Base-by-base conservation (phyloP, 2,113 vertebrate genomes). In the Anolis sagrei region DNA sequence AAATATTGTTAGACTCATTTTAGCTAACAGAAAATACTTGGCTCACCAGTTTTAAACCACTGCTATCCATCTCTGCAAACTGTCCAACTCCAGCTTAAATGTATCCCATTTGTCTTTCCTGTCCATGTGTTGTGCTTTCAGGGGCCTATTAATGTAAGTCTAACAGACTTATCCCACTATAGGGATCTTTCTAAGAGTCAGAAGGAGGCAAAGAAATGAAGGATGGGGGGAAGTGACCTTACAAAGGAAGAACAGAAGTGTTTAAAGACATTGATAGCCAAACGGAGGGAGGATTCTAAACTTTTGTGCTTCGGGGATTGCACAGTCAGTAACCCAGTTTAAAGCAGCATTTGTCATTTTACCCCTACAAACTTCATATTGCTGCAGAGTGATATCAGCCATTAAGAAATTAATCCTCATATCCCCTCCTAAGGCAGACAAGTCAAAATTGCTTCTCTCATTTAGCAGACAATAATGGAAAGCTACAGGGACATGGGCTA, bases 111-210 rank as follows among this genome's bases (percentile, higher is more conserved):
- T 64, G 58, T 86, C 84, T 80, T 86, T 16, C 14, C 77, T 74
- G 69, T 74, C 84, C 14, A 5, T 86, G 39, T 86, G 77, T 73
- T 86, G 69, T 74, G 84, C 77, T 80, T 86, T 66, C 84, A 86
- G 77, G 70, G 84, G 78, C 84, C 77, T 86, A 86, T 86, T 86
- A 86, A 80, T 80, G 77, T 74, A 51, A 66, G 58, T 74, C 77
- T 80, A 80, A 74, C 84, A 10, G 69, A 80, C 84, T 80, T 86
- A 86, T 86, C 80, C 78, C 54, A 86, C 84, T 74, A 64, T 29
- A 64, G 77, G 84, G 84, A 86, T 86, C 69, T 80, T 80, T 86
- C 69, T 75, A 86, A 86, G 58, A 49, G 58, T 75, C 36, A 34
- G 58, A 80, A 74, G 34, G 39, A 73, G 69, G 54, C 76, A 86